phyloP scores from a whole-genome alignment of 2,797 vertebrate species.

The Macrochelys suwanniensis region DNA sequence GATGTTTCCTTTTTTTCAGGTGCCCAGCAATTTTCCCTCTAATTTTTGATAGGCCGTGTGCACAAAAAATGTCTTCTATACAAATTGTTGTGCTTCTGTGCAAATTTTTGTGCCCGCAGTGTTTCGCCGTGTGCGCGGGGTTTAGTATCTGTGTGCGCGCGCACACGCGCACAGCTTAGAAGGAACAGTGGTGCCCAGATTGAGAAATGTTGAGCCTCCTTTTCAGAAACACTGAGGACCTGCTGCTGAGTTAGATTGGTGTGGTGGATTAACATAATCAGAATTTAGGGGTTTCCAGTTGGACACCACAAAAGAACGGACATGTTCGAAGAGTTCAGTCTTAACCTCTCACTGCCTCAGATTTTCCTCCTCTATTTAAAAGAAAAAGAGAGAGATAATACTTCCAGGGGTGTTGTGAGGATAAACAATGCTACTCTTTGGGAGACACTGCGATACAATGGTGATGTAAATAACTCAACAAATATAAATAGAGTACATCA shows the following conservation, averaged over 20 bases:
- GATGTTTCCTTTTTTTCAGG: too few relatives aligned
- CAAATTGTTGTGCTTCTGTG: too few relatives aligned
- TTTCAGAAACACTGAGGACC: too few relatives aligned
- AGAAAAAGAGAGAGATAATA: background rate
- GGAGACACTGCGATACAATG: background rate
- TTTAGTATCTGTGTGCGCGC: too few relatives aligned
- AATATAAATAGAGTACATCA: background rate
- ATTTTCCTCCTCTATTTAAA: background rate
- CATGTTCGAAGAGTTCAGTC: background rate
- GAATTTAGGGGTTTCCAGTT: background rate
- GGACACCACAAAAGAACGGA: background rate
- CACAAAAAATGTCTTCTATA: too few relatives aligned
- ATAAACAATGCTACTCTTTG: background rate
- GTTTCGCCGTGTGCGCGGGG: too few relatives aligned
- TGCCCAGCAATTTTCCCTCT: too few relatives aligned
- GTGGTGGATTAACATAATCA: background rate
- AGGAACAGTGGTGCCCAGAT: too few relatives aligned
- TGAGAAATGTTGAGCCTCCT: too few relatives aligned
- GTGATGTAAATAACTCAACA: background rate
- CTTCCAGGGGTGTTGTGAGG: background rate
- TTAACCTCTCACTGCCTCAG: background rate
- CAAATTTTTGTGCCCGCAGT: too few relatives aligned
- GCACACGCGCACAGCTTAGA: too few relatives aligned
- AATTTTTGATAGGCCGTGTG: too few relatives aligned
- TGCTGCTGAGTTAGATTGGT: background rate